Percentiles rank a stretch among this genome's conserved stretches.
Evolutionary conservation across 2,113 vertebrate genomes (phyloP).

Genomic region (Lagenorhynchus albirostris): DNA sequence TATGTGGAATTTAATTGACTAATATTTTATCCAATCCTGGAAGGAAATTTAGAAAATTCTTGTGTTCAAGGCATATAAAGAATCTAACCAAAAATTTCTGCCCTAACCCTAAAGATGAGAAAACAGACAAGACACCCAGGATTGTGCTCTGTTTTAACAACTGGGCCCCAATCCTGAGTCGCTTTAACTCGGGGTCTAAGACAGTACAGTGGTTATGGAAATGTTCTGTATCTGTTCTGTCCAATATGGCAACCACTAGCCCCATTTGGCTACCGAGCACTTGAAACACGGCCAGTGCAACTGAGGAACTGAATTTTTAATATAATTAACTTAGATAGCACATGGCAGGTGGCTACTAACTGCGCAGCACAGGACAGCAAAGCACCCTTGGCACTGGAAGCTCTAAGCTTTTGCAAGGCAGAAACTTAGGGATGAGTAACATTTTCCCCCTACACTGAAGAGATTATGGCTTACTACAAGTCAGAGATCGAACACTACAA

Average conservation of each 20-base stretch:
- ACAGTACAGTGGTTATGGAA: not conserved
- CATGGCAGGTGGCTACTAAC: not conserved
- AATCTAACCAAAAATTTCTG: not conserved
- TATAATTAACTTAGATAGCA: not conserved
- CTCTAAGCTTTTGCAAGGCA: not conserved
- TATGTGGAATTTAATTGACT: not conserved
- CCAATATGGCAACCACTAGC: not conserved
- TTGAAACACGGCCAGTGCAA: not conserved
- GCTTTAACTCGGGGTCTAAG: not conserved
- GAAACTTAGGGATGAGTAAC: not conserved
- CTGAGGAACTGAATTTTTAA: not conserved
- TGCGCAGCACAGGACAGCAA: not conserved
- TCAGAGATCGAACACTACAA: not conserved
- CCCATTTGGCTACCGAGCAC: not conserved
- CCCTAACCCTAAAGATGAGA: not conserved
- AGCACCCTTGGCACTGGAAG: not conserved
- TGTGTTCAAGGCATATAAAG: not conserved
- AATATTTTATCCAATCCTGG: not conserved
- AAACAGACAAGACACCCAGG: not conserved
- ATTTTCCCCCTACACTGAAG: not conserved
- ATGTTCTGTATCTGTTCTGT: not conserved
- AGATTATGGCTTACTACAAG: not conserved
- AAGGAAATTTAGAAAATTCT: constrained; percentile 23
- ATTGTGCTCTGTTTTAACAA: not conserved
- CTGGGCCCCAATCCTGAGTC: not conserved